Evolutionary conservation across 2,888 invertebrate species (phyloP), one percentile per base, ranked within the genome.

Genomic region (Tipula helvola): DNA sequence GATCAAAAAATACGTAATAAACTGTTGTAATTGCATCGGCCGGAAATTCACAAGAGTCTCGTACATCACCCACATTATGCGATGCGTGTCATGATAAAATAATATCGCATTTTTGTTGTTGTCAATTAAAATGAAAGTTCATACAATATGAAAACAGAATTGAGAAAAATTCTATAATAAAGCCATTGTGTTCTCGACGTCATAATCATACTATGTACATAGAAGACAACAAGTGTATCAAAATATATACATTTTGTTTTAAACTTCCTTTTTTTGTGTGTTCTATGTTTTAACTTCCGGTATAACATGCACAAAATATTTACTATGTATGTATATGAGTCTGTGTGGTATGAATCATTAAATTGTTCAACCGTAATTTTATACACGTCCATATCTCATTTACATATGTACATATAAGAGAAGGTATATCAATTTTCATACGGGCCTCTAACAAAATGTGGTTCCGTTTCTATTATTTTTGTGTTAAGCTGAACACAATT

Each of bases 121-220:
- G 71, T 71, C 71, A 71, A 71, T 71, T 71, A 71, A 71, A 71
- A 71, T 71, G 71, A 71, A 71, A 71, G 71, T 71, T 71, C 71
- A 71, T 71, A 71, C 71, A 71, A 71, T n/a, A n/a, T 28, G 28
- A 71, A 71, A 71, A 71, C 18, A 71, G 12, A 71, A 71, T 28
- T 71, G 28, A 28, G 71, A 71, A 71, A 28, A 71, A 28, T 71
- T 71, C 71, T 71, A 18, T 71, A 57, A 28, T 12, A 52, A 71
- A 71, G 8, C 28, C 71, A 71, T 71, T 71, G 71, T 71, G 71
- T 71, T 71, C 28, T 18, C 71, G 28, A 71, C 71, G 71, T 71
- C 71, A n/a, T n/a, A n/a, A n/a, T n/a, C n/a, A n/a, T n/a, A n/a
- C n/a, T n/a, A n/a, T n/a, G n/a, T n/a, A 71, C 71, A 71, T 52